Base-by-base conservation (phyloP, 1,140 invertebrate genomes). In the Drosophila guanche region DNA sequence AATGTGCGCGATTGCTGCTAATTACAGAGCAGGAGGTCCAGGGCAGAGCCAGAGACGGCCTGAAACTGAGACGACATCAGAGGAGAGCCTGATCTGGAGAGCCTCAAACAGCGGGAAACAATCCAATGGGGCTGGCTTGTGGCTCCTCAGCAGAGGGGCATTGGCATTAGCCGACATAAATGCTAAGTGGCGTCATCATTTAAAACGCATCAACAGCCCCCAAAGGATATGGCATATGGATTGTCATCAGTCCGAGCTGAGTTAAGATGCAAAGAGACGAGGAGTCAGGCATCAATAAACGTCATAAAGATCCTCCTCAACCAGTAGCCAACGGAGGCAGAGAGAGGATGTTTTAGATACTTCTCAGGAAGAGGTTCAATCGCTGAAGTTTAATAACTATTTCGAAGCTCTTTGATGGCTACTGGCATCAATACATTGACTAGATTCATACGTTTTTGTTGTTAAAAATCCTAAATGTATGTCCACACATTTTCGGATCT, bases 171-270 rank as follows among this genome's bases (percentile, higher is more conserved):
- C 84, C 84, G 83, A 89, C 83, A 88, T 86, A 90, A 90, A 89
- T 76, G 78, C 80, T 90, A 90, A 90, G 86, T 90, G 86, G 86
- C 86, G 86, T 90, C 86, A 90, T 90, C 79, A 90, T 90, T 90
- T 90, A 90, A 90, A 90, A 90, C 79, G 86, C 86, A 90, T 90
- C 86, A 90, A 80, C 83, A 88, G 71, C 65, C 79, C 67, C 71
- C 77, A 77, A 85, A 81, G 81, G 73, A 86, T 77, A 54, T 74
- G n/a, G 41, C 54, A 52, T 59, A 45, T 62, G 74, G 62, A 80
- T 79, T 89, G 80, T 85, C 85, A 85, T 86, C 75, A 81, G 65
- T 66, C 68, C 70, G 41, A 10, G 47, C 65, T 53, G 67, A 27
- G 52, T 47, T 29, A 43, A 33, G 33, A 29, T 22, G 33, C 6